These are phyloP conservation scores for Oostethus manadensis DNA, from an alignment of 2,113 vertebrate species.

Conservation along the genomic window DNA sequence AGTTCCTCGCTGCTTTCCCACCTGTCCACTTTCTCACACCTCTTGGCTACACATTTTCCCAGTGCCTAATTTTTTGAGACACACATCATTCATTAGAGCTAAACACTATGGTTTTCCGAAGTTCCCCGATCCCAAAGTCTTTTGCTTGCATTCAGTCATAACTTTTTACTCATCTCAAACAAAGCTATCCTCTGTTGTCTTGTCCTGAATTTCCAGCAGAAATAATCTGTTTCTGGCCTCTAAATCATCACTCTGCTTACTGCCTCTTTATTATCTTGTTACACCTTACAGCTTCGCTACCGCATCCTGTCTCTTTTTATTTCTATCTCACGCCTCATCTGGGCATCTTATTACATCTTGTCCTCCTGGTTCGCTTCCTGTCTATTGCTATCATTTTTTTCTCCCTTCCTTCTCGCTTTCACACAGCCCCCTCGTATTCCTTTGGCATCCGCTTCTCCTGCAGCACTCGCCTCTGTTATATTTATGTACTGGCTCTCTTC, in stretches of 20 bases:
- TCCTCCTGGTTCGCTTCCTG: conserved; percentile 40
- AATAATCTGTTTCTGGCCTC: conserved; percentile 25
- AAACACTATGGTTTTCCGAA: background rate
- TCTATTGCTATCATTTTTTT: conserved; percentile 39
- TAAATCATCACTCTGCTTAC: conserved; percentile 8
- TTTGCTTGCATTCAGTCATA: conserved; percentile 3
- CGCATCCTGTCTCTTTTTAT: conserved; percentile 13
- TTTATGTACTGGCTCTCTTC: conserved; percentile 27
- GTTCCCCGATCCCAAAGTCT: conserved; percentile 2
- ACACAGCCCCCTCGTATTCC: conserved; percentile 39
- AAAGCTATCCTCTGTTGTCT: conserved; percentile 5
- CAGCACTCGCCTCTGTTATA: conserved; percentile 25
- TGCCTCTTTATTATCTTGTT: conserved; percentile 27
- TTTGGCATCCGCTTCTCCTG: conserved; percentile 45
- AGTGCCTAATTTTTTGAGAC: conserved; percentile 22
- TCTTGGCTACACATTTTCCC: conserved; percentile 27
- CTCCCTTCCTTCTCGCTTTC: conserved; percentile 27
- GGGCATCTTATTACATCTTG: conserved; percentile 46
- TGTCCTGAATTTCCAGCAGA: conserved; percentile 6
- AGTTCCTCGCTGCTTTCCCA: conserved; percentile 44
- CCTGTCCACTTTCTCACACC: conserved; percentile 59
- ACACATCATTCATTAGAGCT: conserved; percentile 21
- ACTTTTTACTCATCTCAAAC: conserved; percentile 15
- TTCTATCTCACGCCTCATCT: conserved; percentile 31
- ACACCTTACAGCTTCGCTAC: conserved; percentile 13